Base-by-base conservation (phyloP, 1,140 invertebrate genomes). In the roundworm (Caenorhabditis elegans) region DNA sequence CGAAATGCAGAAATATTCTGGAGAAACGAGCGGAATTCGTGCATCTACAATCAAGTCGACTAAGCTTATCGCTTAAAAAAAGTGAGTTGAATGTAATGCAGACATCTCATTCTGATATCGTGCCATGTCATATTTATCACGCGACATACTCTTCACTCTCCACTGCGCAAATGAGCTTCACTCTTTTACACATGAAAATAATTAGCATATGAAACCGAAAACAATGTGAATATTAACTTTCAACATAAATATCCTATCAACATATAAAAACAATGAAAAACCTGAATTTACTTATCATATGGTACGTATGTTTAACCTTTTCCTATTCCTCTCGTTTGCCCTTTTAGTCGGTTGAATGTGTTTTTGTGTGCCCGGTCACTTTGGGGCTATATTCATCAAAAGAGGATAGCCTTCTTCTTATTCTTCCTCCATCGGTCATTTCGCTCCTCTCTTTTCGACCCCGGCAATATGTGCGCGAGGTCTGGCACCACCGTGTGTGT, bases 51-150 rank as follows among this genome's bases (percentile, higher is more conserved):
- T 84, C 70, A 84, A 83, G 28, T 83, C 80, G 15, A 81, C 48
- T 31, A 84, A 84, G 24, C 83, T 84, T 39, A 84, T 83, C 43
- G 83, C 83, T n/a, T 84, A n/a, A 70, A 22, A n/a, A n/a, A n/a
- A 8, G 60, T 70, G 13, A 36, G 60, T 70, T 70, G 17, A 65
- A 22, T 39, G 19, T 39, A 10, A 17, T 8, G 26, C 11, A 24
- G 13, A 60, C 19, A 60, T 24, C n/a, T 60, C 53, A n/a, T n/a
- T n/a, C n/a, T n/a, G n/a, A n/a, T n/a, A n/a, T n/a, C n/a, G n/a
- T n/a, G 26, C 34, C 24, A 34, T 15, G 11, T 8, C 53, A 34
- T 60, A 60, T 4, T 53, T 60, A 34, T 60, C 53, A 34, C 8
- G 53, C 53, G 31, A 22, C 19, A 53, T 26, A 34, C 31, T 4